Base-by-base conservation (phyloP, 2,888 invertebrate genomes). In the Tipula unca region DNA sequence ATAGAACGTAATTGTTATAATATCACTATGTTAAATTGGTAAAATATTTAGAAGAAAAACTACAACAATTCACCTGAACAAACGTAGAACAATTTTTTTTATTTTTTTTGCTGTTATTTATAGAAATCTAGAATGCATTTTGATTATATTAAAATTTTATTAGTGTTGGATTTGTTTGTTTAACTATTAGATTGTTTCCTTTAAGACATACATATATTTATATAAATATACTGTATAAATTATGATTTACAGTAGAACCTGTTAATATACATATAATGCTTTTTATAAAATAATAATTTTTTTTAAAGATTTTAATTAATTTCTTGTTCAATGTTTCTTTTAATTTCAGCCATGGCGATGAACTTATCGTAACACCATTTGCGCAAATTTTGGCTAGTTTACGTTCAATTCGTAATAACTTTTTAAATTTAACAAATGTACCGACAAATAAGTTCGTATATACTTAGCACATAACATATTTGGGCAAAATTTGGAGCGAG, bases 301-400 rank as follows among this genome's bases (percentile, higher is more conserved):
- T 48, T 69, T 69, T 14, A 3, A 69, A 54, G n/a, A 84, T 48
- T 84, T 39, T 54, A 83, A 84, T 25, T 85, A 82, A 32, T 82
- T 85, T 48, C 14, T 84, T 35, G 29, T 48, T 69, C 10, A 20
- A 69, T 69, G 10, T 29, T 84, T 29, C 14, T 48, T 86, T 54
- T 85, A 85, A 42, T 89, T 89, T 85, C 88, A 91, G 91, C 92
- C 98, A 99, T 94, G 98, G 98, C 90, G 99, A 99, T 93, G 99
- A 99, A 93, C 94, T 99, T 92, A 99, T 99, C 91, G 99, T 99
- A 91, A 99, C 99, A 89, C 99, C 99, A 89, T 99, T 99, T 93
- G 99, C 99, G 92, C 99, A 99, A 94, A 97, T 99, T 92, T 94
- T 99, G 92, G 99, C 99, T 91, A 98, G 98, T 92, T 94, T 99